Conservation (phyloP, 2,888 invertebrate species). For the Blastobasis adustella region DNA sequence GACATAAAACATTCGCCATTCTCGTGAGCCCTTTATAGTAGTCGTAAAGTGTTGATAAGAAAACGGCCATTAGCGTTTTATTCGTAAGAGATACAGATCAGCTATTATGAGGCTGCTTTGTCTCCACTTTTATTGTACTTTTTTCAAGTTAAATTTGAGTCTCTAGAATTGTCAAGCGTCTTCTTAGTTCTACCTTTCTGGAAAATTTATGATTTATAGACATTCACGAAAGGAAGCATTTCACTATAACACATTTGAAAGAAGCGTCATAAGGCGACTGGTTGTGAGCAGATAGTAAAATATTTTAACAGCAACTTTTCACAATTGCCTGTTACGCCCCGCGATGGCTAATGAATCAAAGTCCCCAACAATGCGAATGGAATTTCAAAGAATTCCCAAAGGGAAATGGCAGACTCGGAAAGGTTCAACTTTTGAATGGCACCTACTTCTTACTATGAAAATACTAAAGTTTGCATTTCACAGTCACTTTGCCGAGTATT, state of each 20-base stretch:
- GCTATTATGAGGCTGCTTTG: constrained; percentile 17
- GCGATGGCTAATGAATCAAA: constrained; percentile 46
- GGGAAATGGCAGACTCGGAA: background rate
- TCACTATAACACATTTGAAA: background rate
- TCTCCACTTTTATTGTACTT: constrained; percentile 11
- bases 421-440: background rate
- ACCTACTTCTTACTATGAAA: background rate
- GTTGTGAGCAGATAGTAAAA: background rate
- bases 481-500: background rate
- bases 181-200: background rate
- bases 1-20: constrained; percentile 9
- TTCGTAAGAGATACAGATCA: constrained; percentile 19
- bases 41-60: constrained; percentile 13
- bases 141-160: background rate
- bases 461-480: background rate
- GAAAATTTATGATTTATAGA: background rate
- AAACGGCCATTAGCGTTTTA: constrained; percentile 21
- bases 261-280: background rate
- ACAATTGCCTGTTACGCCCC: background rate
- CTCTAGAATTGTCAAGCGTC: background rate
- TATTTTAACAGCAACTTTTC: background rate
- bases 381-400: constrained; percentile 20
- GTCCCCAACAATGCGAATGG: constrained; percentile 29
- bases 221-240: background rate
- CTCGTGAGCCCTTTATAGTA: constrained; percentile 7